These are phyloP conservation scores for Eublepharis macularius DNA, from an alignment of 2,113 vertebrate species.

Conservation along the genomic window DNA sequence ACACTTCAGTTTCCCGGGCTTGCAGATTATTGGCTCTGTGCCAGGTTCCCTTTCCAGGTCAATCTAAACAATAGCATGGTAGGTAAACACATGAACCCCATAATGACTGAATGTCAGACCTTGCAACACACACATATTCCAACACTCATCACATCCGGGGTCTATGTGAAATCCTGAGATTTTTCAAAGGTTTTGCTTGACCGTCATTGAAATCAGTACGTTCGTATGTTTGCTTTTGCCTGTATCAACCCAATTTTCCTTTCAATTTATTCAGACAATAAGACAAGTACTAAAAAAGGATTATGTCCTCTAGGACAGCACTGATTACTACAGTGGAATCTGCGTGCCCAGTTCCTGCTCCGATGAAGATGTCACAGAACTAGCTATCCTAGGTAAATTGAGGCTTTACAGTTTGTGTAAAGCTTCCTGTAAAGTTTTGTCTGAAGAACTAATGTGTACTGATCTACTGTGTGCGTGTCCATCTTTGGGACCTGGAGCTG, in stretches of 20 bases:
- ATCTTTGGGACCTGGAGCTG: background rate
- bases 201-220: background rate
- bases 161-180: background rate
- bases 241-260: background rate
- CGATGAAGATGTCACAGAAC: constrained; percentile 75
- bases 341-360: constrained; percentile 84
- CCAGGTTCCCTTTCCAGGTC: no score
- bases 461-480: background rate
- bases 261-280: background rate
- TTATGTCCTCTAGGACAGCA: constrained; percentile 66
- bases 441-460: background rate
- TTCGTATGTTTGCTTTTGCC: background rate
- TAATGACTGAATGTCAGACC: no score
- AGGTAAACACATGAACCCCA: no score
- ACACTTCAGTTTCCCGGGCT: no score
- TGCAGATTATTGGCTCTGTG: no score
- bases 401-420: background rate
- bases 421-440: background rate
- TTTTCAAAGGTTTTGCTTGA: background rate
- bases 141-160: no score
- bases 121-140: no score
- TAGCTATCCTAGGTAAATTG: constrained; percentile 75
- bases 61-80: no score
- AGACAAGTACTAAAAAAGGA: background rate
- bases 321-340: constrained; percentile 79